phyloP scores from a whole-genome alignment of 2,113 vertebrate genomes.

The Austrofundulus limnaeus region DNA sequence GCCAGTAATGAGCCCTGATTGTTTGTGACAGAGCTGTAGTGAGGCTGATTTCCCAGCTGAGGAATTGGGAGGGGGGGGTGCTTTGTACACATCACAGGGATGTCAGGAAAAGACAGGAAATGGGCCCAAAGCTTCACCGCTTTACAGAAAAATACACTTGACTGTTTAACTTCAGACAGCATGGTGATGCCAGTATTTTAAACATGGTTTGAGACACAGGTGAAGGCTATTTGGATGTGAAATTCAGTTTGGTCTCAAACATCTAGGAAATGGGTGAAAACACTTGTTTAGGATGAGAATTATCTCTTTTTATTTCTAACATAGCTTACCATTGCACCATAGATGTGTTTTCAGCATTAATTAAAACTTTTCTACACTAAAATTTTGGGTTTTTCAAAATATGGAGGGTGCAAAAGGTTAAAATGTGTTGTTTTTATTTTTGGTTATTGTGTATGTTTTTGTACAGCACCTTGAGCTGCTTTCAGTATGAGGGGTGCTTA shows the following conservation, averaged over 20 bases:
- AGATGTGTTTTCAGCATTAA: too few species aligned
- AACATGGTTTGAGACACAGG: constrained; percentile 54
- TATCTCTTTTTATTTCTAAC: too few species aligned
- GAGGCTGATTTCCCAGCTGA: constrained; percentile 77
- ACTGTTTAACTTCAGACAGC: constrained; percentile 52
- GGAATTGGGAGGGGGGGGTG: constrained; percentile 51
- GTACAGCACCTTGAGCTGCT: too few species aligned
- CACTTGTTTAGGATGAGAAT: too few species aligned
- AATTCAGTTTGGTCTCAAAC: constrained; percentile 41
- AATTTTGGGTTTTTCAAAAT: too few species aligned
- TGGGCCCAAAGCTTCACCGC: constrained; percentile 62
- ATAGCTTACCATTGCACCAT: too few species aligned
- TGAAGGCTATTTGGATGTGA: constrained; percentile 54
- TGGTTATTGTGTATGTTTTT: too few species aligned
- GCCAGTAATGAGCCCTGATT: constrained; percentile 75
- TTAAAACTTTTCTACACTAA: too few species aligned
- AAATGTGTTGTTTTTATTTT: too few species aligned
- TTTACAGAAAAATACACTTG: constrained; percentile 64
- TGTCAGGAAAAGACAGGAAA: constrained; percentile 72
- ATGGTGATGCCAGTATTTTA: constrained; percentile 53
- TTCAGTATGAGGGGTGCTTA: too few species aligned
- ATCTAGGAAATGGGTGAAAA: not conserved
- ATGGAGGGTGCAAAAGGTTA: too few species aligned
- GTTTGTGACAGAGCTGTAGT: constrained; percentile 74
- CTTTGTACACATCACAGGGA: constrained; percentile 69